These are phyloP conservation scores for Drosophila ficusphila DNA, from an alignment of 1,140 invertebrate species.

Conservation along the genomic window DNA sequence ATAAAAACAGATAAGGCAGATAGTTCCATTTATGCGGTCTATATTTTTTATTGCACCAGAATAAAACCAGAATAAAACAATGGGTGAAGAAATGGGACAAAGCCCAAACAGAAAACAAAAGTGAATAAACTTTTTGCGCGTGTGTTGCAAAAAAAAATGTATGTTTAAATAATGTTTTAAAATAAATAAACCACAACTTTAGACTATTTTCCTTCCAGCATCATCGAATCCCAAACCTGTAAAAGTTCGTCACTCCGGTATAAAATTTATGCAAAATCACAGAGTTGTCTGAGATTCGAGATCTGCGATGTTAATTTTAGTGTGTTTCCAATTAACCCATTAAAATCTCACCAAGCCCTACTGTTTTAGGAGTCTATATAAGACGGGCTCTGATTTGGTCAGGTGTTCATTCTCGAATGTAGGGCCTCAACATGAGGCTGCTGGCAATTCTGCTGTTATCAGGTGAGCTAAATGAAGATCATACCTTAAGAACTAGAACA, in stretches of 20 bases:
- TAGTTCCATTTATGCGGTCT: constrained; percentile 18
- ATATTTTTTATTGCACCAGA: constrained; percentile 13
- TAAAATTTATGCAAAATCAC: constrained; percentile 12
- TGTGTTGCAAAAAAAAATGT: constrained; percentile 1
- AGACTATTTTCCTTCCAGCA: background rate
- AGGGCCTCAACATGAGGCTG: constrained; percentile 35
- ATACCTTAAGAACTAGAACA: background rate
- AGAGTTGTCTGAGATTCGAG: constrained; percentile 2
- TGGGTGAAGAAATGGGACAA: constrained; percentile 5
- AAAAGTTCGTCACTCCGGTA: background rate
- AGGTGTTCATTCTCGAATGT: constrained; percentile 29
- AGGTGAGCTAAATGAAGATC: constrained; percentile 20
- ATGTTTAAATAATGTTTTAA: background rate
- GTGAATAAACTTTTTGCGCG: constrained; percentile 1
- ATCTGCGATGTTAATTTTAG: constrained; percentile 36
- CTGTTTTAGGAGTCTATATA: constrained; percentile 36
- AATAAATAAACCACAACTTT: background rate
- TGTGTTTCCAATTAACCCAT: constrained; percentile 52
- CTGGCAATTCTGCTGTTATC: constrained; percentile 28
- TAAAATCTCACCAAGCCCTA: constrained; percentile 17
- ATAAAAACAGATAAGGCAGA: constrained; percentile 5
- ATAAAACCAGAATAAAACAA: constrained; percentile 20
- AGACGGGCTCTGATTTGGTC: constrained; percentile 2
- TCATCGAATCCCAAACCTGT: background rate
- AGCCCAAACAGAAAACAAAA: constrained; percentile 1